Conservation (phyloP, 2,888 invertebrate genomes). For the Cephus nigrinus region DNA sequence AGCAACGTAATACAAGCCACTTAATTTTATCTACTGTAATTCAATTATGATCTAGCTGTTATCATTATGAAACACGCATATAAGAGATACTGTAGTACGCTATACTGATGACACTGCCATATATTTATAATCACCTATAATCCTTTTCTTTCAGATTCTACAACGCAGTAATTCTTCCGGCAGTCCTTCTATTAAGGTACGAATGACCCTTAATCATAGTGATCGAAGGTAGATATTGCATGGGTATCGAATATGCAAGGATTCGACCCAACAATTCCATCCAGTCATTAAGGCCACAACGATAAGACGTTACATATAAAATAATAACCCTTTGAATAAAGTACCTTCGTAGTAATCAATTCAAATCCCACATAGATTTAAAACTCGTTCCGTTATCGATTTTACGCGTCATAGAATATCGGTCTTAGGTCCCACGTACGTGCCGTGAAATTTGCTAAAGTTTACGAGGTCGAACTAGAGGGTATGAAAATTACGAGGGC, state of each 20-base stretch:
- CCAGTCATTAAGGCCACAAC: neutral
- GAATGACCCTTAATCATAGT: neutral
- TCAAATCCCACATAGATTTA: neutral
- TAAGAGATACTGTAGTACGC: neutral
- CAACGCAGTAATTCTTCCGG: constrained; percentile 26
- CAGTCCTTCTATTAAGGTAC: constrained; percentile 33
- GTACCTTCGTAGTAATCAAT: neutral
- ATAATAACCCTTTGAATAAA: neutral
- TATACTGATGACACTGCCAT: neutral
- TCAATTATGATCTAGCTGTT: neutral
- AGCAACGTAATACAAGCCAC: neutral
- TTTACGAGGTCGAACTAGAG: neutral
- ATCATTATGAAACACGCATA: neutral
- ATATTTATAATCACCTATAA: neutral
- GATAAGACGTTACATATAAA: neutral
- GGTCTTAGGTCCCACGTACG: neutral
- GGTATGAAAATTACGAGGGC: neutral
- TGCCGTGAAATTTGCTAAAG: neutral
- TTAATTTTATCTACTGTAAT: neutral
- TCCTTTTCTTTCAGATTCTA: constrained; percentile 38
- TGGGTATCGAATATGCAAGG: neutral
- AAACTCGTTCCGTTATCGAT: neutral
- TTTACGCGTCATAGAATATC: neutral
- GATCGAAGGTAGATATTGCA: neutral
- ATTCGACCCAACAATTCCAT: neutral